These are phyloP conservation scores for Metopia argyrocephala DNA, from an alignment of 2,888 invertebrate species.

Conservation along the genomic window DNA sequence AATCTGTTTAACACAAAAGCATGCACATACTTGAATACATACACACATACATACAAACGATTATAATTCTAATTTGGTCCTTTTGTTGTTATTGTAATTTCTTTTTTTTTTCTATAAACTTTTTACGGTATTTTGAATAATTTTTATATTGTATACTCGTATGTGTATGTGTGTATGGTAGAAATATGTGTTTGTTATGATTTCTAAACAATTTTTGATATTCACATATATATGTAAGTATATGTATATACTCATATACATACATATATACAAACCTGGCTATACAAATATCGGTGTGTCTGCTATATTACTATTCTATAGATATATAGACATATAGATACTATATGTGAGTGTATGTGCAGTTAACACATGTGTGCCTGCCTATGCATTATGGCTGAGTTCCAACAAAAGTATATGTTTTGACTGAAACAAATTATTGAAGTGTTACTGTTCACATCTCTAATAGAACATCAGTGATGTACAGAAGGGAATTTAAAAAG, in stretches of 20 bases:
- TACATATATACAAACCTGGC: neutral
- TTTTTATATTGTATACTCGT: constrained; percentile 14
- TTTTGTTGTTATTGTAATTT: constrained; percentile 12
- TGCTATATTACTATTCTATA: too few relatives aligned
- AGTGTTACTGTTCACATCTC: constrained; percentile 18
- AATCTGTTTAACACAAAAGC: constrained; percentile 40
- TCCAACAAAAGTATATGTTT: constrained; percentile 12
- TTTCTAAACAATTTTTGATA: constrained; percentile 12
- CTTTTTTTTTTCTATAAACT: neutral
- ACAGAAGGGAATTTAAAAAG: neutral
- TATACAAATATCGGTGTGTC: neutral
- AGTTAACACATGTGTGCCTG: neutral
- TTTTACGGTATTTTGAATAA: constrained; percentile 40
- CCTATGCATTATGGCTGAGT: constrained; percentile 9
- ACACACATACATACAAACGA: neutral
- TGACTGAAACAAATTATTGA: constrained; percentile 27
- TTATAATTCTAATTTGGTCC: constrained; percentile 2
- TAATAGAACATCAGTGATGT: constrained; percentile 14
- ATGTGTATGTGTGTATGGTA: neutral
- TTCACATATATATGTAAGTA: too few relatives aligned
- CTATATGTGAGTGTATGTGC: neutral
- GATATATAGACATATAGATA: neutral
- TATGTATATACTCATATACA: neutral
- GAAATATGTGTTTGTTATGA: constrained; percentile 8
- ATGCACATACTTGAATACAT: constrained; percentile 20